Base-by-base conservation (phyloP, 2,888 invertebrate genomes). In the Neria commutata region DNA sequence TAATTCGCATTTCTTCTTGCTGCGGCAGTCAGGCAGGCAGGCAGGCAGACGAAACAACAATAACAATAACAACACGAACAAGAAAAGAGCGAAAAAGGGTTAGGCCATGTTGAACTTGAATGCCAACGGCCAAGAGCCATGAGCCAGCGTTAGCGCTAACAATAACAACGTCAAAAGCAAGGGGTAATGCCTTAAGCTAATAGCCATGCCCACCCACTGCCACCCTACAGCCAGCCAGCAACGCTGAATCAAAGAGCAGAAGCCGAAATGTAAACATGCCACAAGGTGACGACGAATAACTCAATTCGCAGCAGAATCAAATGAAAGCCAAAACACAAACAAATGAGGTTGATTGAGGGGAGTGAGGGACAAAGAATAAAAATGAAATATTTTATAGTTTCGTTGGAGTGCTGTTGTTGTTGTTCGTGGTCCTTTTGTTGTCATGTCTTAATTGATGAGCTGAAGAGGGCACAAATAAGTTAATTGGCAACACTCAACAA, bases 381-480 rank as follows among this genome's bases (percentile, higher is more conserved):
- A 37, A n/a, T 37, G 37, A 37, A 37, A 14, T 37, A 14, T n/a
- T 37, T 37, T 6, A n/a, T 37, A n/a, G 37, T n/a, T 37, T 37
- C 29, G 11, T 37, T 37, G 37, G 6, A 14, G 4, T 58, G 53
- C 61, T 64, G 54, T 19, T 34, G 34, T 55, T 61, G 57, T 64
- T 71, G 56, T 56, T 58, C n/a, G 21, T 62, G 51, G 54, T 46
- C n/a, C 23, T 29, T 17, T 50, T 49, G 42, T 58, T 64, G 51
- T 49, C 55, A 16, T 42, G 50, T 50, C 54, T 65, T 73, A 72
- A 72, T 72, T 73, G 72, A 68, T 70, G 69, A 64, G 52, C 70
- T 72, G 70, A 72, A 65, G 68, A 73, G 73, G 73, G 73, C 70
- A 62, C 46, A 34, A 53, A 56, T 53, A 25, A 47, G 59, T 58